phyloP scores from a whole-genome alignment of 2,888 invertebrate genomes.

The Punctoribates punctum region DNA sequence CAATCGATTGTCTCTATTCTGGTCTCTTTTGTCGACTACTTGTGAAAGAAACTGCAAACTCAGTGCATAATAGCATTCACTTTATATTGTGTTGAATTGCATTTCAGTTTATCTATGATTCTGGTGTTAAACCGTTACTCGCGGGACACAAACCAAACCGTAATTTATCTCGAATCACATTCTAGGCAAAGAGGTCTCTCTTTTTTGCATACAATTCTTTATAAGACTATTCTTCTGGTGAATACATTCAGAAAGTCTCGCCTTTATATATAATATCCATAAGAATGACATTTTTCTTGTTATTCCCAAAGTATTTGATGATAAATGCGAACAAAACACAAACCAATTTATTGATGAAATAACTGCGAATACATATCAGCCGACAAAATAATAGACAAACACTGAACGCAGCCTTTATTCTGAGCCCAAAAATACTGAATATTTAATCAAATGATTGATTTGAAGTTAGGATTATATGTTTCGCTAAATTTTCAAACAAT shows the following conservation, averaged over 20 bases:
- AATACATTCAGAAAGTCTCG: background rate
- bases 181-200: background rate
- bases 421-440: too few relatives aligned
- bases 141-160: slow-evolving; percentile 13
- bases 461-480: background rate
- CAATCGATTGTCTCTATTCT: slow-evolving; percentile 14
- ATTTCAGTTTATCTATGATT: slow-evolving; percentile 18
- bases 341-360: slow-evolving; percentile 32
- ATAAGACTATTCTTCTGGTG: background rate
- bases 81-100: slow-evolving; percentile 29
- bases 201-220: slow-evolving; percentile 21
- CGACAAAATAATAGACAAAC: too few relatives aligned
- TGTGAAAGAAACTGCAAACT: background rate
- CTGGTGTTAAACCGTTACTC: slow-evolving; percentile 19
- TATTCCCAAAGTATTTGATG: slow-evolving; percentile 27
- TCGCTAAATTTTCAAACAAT: background rate
- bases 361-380: background rate
- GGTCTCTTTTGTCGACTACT: background rate
- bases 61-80: background rate
- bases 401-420: too few relatives aligned
- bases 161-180: slow-evolving; percentile 30
- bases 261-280: background rate
- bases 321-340: slow-evolving; percentile 1
- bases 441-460: too few relatives aligned
- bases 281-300: slow-evolving; percentile 16